Base-by-base conservation (phyloP, 2,113 vertebrate species). In the Periophthalmodon schlosseri region DNA sequence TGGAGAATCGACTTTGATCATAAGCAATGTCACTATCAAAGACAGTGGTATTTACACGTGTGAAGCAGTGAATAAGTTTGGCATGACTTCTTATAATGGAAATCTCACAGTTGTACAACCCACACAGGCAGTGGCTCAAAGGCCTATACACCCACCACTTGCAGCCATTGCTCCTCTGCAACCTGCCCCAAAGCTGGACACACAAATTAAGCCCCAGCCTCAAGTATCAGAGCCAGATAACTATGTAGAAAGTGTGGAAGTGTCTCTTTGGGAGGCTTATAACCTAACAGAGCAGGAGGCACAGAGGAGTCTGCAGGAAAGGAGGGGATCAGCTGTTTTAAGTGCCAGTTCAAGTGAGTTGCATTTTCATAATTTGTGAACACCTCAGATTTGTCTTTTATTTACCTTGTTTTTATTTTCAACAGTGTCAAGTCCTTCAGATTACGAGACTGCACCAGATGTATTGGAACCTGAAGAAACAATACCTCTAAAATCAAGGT, bases 21-120 rank as follows among this genome's bases (percentile, higher is more conserved):
- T 99, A 47, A 92, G 94, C 0, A 93, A 95, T 13, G 71, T 97
- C 49, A 94, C 92, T 10, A 84, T 10, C 13, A 87, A 85, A 0
- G 97, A 99, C 24, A 87, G 92, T 0, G 97, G 97, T 0, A 84
- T 88, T 85, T 99, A 98, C 23, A 96, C 96, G 50, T 99, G 97
- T 54, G 94, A 96, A 77, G 95, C 84, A 4, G 93, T 93, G 74
- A 97, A 95, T 77, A 96, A 89, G 81, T 97, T 95, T 54, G 97
- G 97, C 5, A 85, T 80, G 0, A 91, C 87, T 64, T 94, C 94
- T 16, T 96, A 98, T 85, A 97, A 95, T 0, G 96, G 95, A 2
- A 92, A 92, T 11, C 84, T 99, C 85, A 93, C 78, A 2, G 92
- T 98, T 1, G 86, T 86, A 0, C 5, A 87, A 39, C 68, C 79